phyloP scores from a whole-genome alignment of 2,113 vertebrate species.

The Pituophis catenifer region DNA sequence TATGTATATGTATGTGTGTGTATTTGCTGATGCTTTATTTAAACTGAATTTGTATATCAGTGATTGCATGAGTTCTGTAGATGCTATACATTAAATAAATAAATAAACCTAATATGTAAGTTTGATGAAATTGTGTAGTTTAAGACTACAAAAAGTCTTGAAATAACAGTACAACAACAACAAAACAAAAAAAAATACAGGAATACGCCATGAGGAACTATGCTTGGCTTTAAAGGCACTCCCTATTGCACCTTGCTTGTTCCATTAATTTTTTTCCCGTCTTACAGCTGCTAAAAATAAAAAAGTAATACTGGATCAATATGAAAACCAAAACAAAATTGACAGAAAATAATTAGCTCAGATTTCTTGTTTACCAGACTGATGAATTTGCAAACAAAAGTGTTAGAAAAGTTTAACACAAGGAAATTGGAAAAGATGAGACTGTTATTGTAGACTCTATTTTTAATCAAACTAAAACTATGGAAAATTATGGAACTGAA shows the following conservation, averaged over 20 bases:
- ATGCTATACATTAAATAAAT: neutral
- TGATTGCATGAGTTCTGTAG: neutral
- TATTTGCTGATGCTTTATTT: neutral
- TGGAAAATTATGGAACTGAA: neutral
- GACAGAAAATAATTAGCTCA: neutral
- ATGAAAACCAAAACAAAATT: neutral
- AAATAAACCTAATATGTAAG: too few species aligned
- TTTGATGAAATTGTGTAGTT: neutral
- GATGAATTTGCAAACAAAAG: neutral
- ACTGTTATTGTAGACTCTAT: neutral
- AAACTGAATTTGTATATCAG: neutral
- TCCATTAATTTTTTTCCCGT: neutral
- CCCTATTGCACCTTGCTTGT: too few species aligned
- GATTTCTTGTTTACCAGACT: neutral
- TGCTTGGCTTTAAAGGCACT: neutral
- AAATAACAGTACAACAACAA: neutral
- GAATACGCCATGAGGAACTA: neutral
- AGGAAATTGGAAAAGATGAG: neutral
- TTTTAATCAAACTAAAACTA: slow-evolving; percentile 1
- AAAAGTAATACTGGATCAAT: neutral
- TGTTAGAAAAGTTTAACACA: neutral
- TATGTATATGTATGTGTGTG: neutral
- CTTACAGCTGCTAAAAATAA: neutral
- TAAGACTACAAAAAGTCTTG: neutral
- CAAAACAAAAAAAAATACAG: neutral